Conservation (phyloP, 2,888 invertebrate species). For the Aleiodes leptofemur region DNA sequence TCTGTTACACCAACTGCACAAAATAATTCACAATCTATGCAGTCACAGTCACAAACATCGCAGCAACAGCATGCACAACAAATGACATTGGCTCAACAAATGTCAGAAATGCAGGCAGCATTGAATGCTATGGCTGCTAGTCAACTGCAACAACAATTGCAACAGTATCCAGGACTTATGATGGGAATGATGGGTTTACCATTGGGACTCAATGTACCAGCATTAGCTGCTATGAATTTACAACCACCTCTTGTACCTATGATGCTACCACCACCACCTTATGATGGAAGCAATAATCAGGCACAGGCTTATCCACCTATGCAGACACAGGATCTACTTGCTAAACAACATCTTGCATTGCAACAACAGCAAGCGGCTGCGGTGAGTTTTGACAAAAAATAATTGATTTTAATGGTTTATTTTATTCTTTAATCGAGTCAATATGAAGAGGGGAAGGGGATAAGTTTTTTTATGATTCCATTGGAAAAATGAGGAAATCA, state of each 20-base stretch:
- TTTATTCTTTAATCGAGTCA: background rate
- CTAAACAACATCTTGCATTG: conserved; percentile 85
- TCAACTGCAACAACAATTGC: conserved; percentile 89
- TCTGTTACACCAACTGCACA: conserved; percentile 70
- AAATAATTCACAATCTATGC: conserved; percentile 62
- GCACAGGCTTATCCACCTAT: conserved; percentile 68
- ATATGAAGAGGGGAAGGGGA: too few species aligned
- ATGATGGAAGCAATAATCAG: conserved; percentile 76
- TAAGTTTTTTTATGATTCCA: too few species aligned
- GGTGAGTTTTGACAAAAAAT: conserved; percentile 60
- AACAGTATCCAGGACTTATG: conserved; percentile 94
- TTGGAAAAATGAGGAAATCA: too few species aligned
- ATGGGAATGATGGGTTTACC: conserved; percentile 91
- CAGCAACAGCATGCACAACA: conserved; percentile 73
- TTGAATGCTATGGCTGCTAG: conserved; percentile 84
- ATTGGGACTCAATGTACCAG: conserved; percentile 86
- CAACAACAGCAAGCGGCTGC: conserved; percentile 76
- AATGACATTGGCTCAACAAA: conserved; percentile 82
- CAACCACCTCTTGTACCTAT: conserved; percentile 94
- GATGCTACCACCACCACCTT: conserved; percentile 91
- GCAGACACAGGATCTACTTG: conserved; percentile 76
- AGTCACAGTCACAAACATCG: conserved; percentile 60
- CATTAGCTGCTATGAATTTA: conserved; percentile 94
- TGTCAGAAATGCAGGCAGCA: conserved; percentile 90
- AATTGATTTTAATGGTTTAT: background rate